A percentile compares a stretch with the other conserved stretches of the same genome.
These are phyloP conservation scores for Hydractinia echinata DNA, from an alignment of 30 jellyfish, hydroid and myxozoan genomes.

Conservation along the genomic window DNA sequence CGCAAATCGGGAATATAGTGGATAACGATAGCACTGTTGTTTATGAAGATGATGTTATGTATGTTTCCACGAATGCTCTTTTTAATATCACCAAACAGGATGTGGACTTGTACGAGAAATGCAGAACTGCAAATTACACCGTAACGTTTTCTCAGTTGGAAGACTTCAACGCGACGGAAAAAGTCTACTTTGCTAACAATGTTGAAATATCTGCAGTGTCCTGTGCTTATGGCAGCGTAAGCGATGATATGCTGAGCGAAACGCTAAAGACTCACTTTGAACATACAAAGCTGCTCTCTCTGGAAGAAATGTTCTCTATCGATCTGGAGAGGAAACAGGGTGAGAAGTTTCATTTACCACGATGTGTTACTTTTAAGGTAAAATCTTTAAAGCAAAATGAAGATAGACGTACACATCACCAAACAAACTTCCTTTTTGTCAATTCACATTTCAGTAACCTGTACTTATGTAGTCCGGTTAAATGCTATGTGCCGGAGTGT, in stretches of 20 bases:
- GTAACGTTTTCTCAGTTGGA: background rate
- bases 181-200: background rate
- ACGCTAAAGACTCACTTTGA: conserved; percentile 13
- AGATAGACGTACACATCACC: background rate
- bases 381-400: background rate
- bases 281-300: background rate
- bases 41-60: conserved; percentile 23
- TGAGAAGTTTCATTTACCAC: conserved; percentile 8
- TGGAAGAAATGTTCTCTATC: conserved; percentile 11
- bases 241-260: background rate
- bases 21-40: background rate
- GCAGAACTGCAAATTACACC: background rate
- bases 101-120: background rate
- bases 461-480: background rate
- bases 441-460: conserved; percentile 6
- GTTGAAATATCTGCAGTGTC: conserved; percentile 10
- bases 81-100: background rate
- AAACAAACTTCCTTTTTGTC: conserved; percentile 15
- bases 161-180: background rate
- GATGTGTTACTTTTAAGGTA: background rate
- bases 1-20: too few relatives aligned
- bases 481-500: conserved; percentile 12
- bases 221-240: conserved; percentile 20
- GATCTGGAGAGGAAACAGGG: background rate
- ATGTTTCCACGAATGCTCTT: conserved; percentile 19